Base-by-base conservation (phyloP, 2,113 vertebrate genomes). In the Miniopterus natalensis region DNA sequence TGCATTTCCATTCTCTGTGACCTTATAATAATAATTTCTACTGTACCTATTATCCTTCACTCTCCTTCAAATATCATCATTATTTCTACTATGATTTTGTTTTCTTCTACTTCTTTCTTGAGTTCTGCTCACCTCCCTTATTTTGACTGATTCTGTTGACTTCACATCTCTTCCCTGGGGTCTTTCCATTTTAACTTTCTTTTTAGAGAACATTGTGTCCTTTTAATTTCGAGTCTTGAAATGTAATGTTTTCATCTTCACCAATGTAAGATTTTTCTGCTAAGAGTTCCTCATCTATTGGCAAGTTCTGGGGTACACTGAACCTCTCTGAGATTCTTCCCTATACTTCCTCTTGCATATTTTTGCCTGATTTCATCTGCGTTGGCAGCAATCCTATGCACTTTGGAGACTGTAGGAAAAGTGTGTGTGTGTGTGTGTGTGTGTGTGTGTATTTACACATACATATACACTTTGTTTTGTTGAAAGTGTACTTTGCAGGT, bases 221-320 rank as follows among this genome's bases (percentile, higher is more conserved):
- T 84, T 95, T 92, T 84, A 78, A 86, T 55, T 92, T 86, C 59
- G 71, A 61, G 20, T 49, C 13, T 17, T 14, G 59, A 77, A 88
- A 29, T 25, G 18, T 40, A 80, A 27, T 31, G 51, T 57, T 92
- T 86, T 92, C 5, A 29, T 90, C 36, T 81, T 45, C 25, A 47
- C 5, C 2, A 55, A 31, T 31, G 31, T 6, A 73, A 14, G 11
- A 27, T 65, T 86, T 90, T 94, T 45, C 49, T 84, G 20, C 6
- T 68, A 80, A 14, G 1, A 80, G 25, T 21, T 12, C 10, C 23
- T 94, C 21, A 31, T 90, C 13, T 86, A 2, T 42, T 84, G n/a
- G 25, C 53, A 71, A 73, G 1, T 86, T 87, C 51, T 11, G 21
- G 8, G 8, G 3, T 59, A 55, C 15, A 57, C 21, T 21, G 13